phyloP scores from a whole-genome alignment of 2,888 invertebrate genomes.

The Rotaria magnacalcarata region DNA sequence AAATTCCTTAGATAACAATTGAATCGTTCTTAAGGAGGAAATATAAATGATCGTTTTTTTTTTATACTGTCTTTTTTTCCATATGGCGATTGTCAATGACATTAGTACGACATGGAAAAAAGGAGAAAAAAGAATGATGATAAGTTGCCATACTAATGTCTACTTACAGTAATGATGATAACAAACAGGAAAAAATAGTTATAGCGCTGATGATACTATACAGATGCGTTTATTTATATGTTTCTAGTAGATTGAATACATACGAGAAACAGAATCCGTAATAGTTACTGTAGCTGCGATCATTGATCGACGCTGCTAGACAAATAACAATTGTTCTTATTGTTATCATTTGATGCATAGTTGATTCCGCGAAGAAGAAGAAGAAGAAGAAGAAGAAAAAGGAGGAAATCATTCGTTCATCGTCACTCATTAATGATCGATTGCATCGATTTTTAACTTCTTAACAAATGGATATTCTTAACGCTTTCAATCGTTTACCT shows the following conservation, averaged over 20 bases:
- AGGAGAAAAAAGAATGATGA: not conserved
- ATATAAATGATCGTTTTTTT: no score
- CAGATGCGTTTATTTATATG: constrained; percentile 20
- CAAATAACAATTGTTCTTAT: constrained; percentile 12
- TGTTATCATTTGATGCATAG: constrained; percentile 25
- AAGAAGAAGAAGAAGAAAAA: not conserved
- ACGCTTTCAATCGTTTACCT: not conserved
- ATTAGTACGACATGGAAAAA: not conserved
- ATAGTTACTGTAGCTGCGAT: not conserved
- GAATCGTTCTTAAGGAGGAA: no score
- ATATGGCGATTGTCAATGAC: not conserved
- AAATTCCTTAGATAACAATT: no score
- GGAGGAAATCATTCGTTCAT: no score
- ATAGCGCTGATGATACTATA: not conserved
- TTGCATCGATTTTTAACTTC: not conserved
- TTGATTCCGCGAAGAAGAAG: not conserved
- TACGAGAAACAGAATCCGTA: not conserved
- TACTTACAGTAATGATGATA: constrained; percentile 25
- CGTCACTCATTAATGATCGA: no score
- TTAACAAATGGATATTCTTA: not conserved
- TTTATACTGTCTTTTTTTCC: not conserved
- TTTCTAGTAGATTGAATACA: not conserved
- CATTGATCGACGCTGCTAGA: not conserved
- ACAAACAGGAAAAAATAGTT: not conserved
- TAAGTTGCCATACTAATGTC: constrained; percentile 13